Evolutionary conservation across 2,113 vertebrate species (phyloP).

Genomic region (Gulo gulo): DNA sequence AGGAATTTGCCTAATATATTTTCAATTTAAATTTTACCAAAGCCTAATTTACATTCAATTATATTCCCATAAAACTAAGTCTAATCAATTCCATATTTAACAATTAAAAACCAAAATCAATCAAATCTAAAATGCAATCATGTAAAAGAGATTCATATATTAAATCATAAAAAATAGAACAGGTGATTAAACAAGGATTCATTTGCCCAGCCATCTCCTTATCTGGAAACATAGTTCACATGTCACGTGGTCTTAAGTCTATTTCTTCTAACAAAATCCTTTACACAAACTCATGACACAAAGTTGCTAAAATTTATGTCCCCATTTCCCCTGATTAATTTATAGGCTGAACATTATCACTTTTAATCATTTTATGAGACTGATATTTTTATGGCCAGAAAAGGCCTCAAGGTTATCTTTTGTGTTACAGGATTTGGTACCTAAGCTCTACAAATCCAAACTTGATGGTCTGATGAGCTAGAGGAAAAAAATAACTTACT

Average conservation of each 20-base stretch:
- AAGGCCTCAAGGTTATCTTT: conserved; percentile 69
- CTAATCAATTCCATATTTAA: conserved; percentile 78
- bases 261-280: conserved; percentile 71
- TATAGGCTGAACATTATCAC: conserved; percentile 72
- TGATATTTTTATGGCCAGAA: conserved; percentile 67
- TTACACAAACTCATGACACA: conserved; percentile 73
- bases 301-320: conserved; percentile 75
- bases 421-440: conserved; percentile 50
- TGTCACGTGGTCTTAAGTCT: conserved; percentile 40
- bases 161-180: conserved; percentile 80
- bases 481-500: conserved; percentile 64
- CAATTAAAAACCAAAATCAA: conserved; percentile 79
- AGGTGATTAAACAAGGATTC: conserved; percentile 77
- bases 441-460: conserved; percentile 49
- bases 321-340: conserved; percentile 72
- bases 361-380: conserved; percentile 73
- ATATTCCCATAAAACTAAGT: conserved; percentile 77
- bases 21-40: conserved; percentile 71
- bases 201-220: conserved; percentile 60
- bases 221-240: conserved; percentile 49
- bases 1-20: conserved; percentile 63
- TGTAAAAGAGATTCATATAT: conserved; percentile 76
- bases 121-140: conserved; percentile 78
- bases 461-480: conserved; percentile 51
- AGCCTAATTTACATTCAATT: conserved; percentile 78